A percentile compares a stretch with the other conserved stretches of the same genome.
These are phyloP conservation scores for Agrochola macilenta DNA, from an alignment of 2,888 invertebrate species.

Conservation along the genomic window DNA sequence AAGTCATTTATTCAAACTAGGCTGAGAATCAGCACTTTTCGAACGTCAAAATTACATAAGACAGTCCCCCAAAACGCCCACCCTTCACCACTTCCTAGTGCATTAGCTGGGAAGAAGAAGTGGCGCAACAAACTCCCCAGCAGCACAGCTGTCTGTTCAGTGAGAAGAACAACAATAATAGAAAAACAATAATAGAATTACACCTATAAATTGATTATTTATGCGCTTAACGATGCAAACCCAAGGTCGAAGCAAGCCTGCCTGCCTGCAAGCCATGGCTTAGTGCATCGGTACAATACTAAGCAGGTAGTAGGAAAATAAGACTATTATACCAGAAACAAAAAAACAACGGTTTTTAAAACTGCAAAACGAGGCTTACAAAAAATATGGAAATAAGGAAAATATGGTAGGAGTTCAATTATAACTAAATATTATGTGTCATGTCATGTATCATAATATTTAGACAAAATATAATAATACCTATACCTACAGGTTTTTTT, in stretches of 20 bases:
- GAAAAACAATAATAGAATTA: too few relatives aligned
- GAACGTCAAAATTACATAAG: too few relatives aligned
- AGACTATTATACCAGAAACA: not conserved
- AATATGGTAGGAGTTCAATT: not conserved
- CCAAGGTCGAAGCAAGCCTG: slow-evolving; percentile 21
- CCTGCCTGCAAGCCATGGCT: not conserved
- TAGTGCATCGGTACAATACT: slow-evolving; percentile 12
- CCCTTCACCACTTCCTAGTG: too few relatives aligned
- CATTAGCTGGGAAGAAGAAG: too few relatives aligned
- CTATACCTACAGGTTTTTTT: not conserved
- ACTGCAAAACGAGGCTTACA: not conserved
- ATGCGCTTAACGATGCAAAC: slow-evolving; percentile 23
- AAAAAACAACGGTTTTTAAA: not conserved
- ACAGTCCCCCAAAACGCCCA: too few relatives aligned
- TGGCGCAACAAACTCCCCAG: too few relatives aligned
- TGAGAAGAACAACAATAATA: too few relatives aligned
- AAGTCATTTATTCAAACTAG: too few relatives aligned
- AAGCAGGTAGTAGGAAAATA: not conserved
- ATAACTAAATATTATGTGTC: not conserved
- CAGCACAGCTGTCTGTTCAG: too few relatives aligned
- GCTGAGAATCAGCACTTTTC: too few relatives aligned
- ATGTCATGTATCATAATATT: not conserved
- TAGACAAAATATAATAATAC: not conserved
- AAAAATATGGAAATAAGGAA: not conserved
- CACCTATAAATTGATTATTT: slow-evolving; percentile 16